These are phyloP conservation scores for Myotis planiceps DNA, from an alignment of 2,797 vertebrate genomes.

Conservation along the genomic window DNA sequence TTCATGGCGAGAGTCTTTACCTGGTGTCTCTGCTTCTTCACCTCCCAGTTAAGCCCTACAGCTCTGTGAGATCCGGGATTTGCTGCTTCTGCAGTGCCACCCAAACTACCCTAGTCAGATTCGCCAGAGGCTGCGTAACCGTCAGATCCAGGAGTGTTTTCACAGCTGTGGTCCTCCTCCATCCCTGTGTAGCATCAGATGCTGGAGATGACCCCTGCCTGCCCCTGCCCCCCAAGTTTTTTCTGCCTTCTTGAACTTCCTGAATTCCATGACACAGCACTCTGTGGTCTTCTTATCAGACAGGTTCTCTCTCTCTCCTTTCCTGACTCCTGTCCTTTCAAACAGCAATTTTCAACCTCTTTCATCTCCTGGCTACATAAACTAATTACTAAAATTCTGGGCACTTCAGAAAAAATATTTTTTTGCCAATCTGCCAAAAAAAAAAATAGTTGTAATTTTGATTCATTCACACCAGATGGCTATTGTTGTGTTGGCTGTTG, in stretches of 20 bases:
- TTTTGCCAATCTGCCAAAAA: background rate
- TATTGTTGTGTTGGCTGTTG: background rate
- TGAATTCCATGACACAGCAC: conserved; percentile 17
- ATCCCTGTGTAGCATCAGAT: background rate
- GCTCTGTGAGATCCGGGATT: background rate
- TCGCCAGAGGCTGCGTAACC: background rate
- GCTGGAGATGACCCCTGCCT: background rate
- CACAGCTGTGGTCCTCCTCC: background rate
- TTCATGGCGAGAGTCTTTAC: background rate
- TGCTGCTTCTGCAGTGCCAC: background rate
- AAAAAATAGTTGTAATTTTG: background rate
- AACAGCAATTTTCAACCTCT: background rate
- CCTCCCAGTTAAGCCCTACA: rapidly evolving
- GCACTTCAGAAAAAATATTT: background rate
- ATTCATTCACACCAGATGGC: background rate
- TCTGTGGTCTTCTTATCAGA: background rate
- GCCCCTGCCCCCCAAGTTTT: background rate
- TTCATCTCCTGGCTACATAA: background rate
- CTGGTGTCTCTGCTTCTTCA: background rate
- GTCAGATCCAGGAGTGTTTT: background rate
- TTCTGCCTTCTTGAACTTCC: background rate
- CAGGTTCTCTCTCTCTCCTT: background rate
- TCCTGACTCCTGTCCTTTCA: background rate
- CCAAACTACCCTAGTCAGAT: background rate
- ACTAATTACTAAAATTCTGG: background rate